phyloP scores from a whole-genome alignment of 2,797 vertebrate species.

The Ceryle rudis region DNA sequence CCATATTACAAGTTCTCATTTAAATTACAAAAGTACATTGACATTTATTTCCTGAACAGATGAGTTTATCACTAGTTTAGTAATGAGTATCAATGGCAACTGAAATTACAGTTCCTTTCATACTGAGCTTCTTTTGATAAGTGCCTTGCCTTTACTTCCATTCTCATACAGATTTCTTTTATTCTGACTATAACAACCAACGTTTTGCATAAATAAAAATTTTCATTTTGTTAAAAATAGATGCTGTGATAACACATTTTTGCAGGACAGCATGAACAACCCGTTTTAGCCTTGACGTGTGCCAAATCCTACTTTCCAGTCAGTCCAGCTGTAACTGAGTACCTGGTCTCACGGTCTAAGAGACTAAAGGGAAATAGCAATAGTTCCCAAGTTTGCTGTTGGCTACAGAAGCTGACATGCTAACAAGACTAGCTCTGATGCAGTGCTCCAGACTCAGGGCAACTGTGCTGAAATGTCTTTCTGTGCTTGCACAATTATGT shows the following conservation, averaged over 20 bases:
- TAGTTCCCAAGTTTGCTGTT: neutral
- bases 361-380: neutral
- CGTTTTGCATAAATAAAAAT: neutral
- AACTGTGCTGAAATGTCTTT: neutral
- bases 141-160: neutral
- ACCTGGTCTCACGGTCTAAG: neutral
- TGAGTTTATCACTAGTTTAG: conserved; percentile 62
- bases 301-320: neutral
- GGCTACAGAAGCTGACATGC: neutral
- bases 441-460: neutral
- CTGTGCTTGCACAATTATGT: neutral
- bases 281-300: neutral
- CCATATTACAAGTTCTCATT: conserved; percentile 68
- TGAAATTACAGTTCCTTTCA: conserved; percentile 63
- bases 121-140: conserved; percentile 46
- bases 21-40: conserved; percentile 70
- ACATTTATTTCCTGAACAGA: conserved; percentile 65
- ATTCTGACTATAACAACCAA: neutral
- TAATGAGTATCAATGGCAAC: conserved; percentile 58
- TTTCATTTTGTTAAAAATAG: neutral
- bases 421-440: neutral
- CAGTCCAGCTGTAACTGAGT: neutral
- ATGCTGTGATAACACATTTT: neutral
- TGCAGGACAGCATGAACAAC: neutral
- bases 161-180: neutral